Conservation (phyloP, 2,113 vertebrate species). For the Podarcis cretensis region DNA sequence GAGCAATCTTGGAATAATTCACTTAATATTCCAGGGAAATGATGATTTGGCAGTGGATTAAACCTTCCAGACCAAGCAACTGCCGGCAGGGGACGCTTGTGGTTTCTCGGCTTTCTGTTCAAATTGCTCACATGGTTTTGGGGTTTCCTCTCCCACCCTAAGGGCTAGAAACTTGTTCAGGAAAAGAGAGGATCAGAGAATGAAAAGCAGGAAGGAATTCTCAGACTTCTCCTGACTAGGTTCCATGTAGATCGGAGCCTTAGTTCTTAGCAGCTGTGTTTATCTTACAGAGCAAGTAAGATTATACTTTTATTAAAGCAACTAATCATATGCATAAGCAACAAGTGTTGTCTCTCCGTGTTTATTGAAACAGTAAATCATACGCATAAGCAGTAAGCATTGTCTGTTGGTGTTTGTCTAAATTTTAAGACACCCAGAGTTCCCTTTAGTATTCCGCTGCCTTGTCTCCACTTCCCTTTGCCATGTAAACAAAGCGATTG, state of each 20-base stretch:
- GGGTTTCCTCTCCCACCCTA: conserved; percentile 30
- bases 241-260: background rate
- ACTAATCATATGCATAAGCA: background rate
- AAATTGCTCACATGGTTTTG: conserved; percentile 32
- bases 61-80: background rate
- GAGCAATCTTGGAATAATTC: conserved; percentile 35
- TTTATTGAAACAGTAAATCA: background rate
- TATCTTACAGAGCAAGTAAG: background rate
- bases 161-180: conserved; percentile 36
- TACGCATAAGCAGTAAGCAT: background rate
- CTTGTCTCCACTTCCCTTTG: background rate
- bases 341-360: background rate
- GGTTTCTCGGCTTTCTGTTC: conserved; percentile 20
- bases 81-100: conserved; percentile 37
- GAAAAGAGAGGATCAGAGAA: background rate
- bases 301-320: background rate
- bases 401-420: background rate
- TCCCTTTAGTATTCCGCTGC: background rate
- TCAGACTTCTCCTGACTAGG: background rate
- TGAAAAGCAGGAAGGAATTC: conserved; percentile 18
- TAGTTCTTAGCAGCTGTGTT: conserved; percentile 5
- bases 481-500: background rate
- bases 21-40: conserved; percentile 20
- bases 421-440: background rate
- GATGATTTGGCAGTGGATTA: conserved; percentile 26